phyloP scores from a whole-genome alignment of 2,113 vertebrate genomes.

The Sylvilagus bachmani region DNA sequence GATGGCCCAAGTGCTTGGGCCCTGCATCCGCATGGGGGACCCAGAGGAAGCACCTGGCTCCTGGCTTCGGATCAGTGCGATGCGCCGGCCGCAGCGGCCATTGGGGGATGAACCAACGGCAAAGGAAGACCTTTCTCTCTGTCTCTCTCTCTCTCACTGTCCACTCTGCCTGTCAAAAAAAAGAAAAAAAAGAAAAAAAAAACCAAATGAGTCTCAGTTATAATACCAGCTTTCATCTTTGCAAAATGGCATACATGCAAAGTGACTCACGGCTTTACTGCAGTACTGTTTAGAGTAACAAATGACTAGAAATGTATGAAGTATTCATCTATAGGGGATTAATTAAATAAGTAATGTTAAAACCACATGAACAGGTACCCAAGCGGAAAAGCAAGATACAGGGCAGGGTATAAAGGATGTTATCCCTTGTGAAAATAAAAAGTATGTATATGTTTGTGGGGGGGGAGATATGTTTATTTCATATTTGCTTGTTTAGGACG shows the following conservation, averaged over 20 bases:
- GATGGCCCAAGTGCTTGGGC: no score
- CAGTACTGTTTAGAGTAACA: background rate
- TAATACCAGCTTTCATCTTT: background rate
- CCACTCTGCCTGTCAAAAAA: no score
- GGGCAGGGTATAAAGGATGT: background rate
- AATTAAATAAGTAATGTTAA: conserved; percentile 1
- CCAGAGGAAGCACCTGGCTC: no score
- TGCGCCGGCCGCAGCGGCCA: no score
- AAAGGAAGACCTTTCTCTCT: no score
- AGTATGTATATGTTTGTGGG: background rate
- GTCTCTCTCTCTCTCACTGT: no score
- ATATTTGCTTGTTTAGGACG: background rate
- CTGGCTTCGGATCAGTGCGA: no score
- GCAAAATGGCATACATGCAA: background rate
- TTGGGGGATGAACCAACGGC: no score
- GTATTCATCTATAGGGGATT: background rate
- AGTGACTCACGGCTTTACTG: background rate
- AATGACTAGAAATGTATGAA: background rate
- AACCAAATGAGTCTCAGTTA: background rate
- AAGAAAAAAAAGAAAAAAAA: no score
- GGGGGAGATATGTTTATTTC: background rate
- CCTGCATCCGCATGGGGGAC: no score
- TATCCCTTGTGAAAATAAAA: background rate
- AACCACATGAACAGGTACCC: background rate
- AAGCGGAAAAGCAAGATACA: background rate